Conservation (phyloP, 2,888 invertebrate genomes). For the Serrognathus titanus region DNA sequence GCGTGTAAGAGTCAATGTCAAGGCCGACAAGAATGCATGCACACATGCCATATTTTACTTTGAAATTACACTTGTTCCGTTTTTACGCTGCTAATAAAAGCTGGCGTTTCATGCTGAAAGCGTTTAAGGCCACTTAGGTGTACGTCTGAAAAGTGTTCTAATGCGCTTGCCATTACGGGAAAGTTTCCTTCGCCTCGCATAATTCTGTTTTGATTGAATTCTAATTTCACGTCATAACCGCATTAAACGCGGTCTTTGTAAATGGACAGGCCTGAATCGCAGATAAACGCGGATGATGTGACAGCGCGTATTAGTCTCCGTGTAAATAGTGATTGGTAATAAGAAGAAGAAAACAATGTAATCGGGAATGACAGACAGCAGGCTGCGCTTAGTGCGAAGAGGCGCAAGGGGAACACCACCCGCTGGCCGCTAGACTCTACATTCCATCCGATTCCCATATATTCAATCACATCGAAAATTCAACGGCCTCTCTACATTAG, state of each 20-base stretch:
- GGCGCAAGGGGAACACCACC: conserved; percentile 28
- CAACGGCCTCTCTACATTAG: background rate
- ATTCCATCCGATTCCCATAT: conserved; percentile 36
- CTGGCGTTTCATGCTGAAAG: background rate
- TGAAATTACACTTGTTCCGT: background rate
- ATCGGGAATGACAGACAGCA: conserved; percentile 16
- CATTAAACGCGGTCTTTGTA: conserved; percentile 4
- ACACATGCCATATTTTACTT: background rate
- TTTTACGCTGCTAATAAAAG: background rate
- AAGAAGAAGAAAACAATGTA: conserved; percentile 19
- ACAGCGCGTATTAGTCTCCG: conserved; percentile 21
- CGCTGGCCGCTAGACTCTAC: conserved; percentile 30
- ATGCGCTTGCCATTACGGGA: background rate
- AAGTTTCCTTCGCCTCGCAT: conserved; percentile 1
- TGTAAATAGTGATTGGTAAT: conserved; percentile 20
- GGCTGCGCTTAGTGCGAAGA: conserved; percentile 10
- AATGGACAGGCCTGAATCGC: conserved; percentile 6
- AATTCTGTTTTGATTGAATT: conserved; percentile 18
- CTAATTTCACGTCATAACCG: conserved; percentile 10
- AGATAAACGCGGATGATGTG: conserved; percentile 15
- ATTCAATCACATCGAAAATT: conserved; percentile 24
- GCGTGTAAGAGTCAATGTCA: too few relatives aligned
- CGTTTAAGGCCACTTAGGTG: background rate
- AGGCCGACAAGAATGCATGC: too few relatives aligned
- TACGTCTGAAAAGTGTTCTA: too few relatives aligned